Evolutionary conservation across 2,888 invertebrate species (phyloP).

Genomic region (Oligia fasciuncula): DNA sequence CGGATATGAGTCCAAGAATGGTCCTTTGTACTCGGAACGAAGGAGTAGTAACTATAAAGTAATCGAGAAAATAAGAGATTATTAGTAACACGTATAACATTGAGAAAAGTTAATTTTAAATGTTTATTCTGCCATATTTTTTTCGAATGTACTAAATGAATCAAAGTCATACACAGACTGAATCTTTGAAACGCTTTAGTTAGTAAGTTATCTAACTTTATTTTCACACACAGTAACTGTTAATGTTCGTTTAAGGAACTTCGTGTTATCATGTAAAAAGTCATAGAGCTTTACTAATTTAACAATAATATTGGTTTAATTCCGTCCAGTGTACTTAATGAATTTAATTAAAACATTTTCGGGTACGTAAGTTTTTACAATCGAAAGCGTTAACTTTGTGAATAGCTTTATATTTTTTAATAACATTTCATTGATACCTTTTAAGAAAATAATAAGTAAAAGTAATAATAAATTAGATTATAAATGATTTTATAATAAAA

Average conservation of each 20-base stretch:
- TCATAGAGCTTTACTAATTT: constrained; percentile 89
- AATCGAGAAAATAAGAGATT: constrained; percentile 87
- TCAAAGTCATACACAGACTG: constrained; percentile 85
- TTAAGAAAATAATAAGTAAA: constrained; percentile 70
- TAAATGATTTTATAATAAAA: constrained; percentile 74
- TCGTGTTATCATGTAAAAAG: constrained; percentile 85
- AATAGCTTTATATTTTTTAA: constrained; percentile 77
- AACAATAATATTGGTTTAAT: constrained; percentile 77
- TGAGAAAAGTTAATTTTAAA: constrained; percentile 66
- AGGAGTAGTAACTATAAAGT: constrained; percentile 87
- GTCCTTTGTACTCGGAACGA: constrained; percentile 82
- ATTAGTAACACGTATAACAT: constrained; percentile 73
- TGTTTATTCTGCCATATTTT: constrained; percentile 80
- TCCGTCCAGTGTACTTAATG: constrained; percentile 79
- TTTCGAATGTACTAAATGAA: constrained; percentile 76
- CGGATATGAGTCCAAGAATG: constrained; percentile 82
- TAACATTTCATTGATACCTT: constrained; percentile 72
- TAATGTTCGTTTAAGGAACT: constrained; percentile 78
- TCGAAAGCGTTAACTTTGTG: constrained; percentile 75
- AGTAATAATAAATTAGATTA: constrained; percentile 73
- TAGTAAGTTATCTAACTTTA: constrained; percentile 79
- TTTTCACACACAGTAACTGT: constrained; percentile 77
- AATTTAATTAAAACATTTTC: constrained; percentile 71
- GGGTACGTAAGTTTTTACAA: constrained; percentile 66
- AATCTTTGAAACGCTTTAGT: constrained; percentile 81